Evolutionary conservation across 2,888 invertebrate genomes (phyloP).

Genomic region (Luffia ferchaultella): DNA sequence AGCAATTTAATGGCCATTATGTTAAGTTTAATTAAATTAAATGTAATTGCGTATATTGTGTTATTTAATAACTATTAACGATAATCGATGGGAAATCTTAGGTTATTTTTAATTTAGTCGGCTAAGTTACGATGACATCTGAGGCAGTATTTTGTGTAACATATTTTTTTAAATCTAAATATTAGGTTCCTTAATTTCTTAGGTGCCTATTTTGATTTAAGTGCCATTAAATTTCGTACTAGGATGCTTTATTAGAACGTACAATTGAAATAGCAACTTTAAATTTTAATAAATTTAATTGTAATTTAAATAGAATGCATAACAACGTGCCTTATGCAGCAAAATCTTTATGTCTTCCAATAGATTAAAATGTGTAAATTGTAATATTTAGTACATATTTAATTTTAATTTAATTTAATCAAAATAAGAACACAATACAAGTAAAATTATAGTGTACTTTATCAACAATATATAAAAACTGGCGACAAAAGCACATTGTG

Average conservation of each 20-base stretch:
- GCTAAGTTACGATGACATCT: slow-evolving; percentile 40
- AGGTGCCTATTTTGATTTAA: slow-evolving; percentile 1
- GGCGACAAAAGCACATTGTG: too few relatives aligned
- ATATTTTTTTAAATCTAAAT: background rate
- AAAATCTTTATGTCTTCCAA: slow-evolving; percentile 59
- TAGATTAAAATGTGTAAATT: slow-evolving; percentile 5
- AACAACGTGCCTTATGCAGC: slow-evolving; percentile 51
- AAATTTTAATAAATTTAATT: slow-evolving; percentile 5
- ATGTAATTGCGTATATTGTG: too few relatives aligned
- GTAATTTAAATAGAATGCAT: slow-evolving; percentile 25
- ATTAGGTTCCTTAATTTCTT: too few relatives aligned
- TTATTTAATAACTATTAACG: too few relatives aligned
- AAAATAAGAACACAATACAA: too few relatives aligned
- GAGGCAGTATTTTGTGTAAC: slow-evolving; percentile 56
- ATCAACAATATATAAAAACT: too few relatives aligned
- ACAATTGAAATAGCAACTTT: slow-evolving; percentile 5
- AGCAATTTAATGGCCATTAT: too few relatives aligned
- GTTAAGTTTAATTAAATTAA: too few relatives aligned
- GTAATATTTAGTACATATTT: slow-evolving; percentile 5
- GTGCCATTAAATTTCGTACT: slow-evolving; percentile 3
- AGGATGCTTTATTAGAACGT: slow-evolving; percentile 19
- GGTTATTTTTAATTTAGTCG: too few relatives aligned
- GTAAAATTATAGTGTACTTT: too few relatives aligned
- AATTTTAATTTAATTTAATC: background rate
- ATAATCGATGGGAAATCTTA: too few relatives aligned